phyloP scores from a whole-genome alignment of 1,140 invertebrate species.

The Pseudomyrmex flavicornis region DNA sequence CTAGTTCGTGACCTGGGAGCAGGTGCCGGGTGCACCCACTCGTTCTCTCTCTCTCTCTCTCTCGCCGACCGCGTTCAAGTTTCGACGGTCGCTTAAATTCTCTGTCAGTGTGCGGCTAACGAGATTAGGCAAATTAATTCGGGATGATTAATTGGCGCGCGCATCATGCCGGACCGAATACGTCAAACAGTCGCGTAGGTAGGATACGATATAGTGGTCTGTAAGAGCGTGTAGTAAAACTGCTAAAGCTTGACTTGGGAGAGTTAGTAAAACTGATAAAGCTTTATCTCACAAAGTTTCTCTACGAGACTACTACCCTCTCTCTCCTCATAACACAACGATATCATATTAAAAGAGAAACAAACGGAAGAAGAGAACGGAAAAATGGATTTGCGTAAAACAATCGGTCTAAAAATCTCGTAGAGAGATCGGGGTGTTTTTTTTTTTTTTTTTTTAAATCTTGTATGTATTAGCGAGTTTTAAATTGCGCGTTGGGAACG shows the following conservation, averaged over 20 bases:
- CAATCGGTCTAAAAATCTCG: no score
- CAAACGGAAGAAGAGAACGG: not conserved
- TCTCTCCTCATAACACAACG: no score
- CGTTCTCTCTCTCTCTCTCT: not conserved
- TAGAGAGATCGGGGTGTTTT: no score
- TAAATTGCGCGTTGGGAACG: not conserved
- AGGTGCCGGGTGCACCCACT: not conserved
- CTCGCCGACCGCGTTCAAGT: not conserved
- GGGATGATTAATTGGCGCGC: constrained; percentile 39
- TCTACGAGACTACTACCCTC: no score
- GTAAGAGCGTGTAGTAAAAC: not conserved
- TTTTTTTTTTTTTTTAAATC: no score
- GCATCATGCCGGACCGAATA: not conserved
- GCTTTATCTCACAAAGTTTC: no score
- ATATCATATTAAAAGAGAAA: not conserved
- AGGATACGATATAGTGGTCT: not conserved
- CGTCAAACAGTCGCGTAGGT: constrained; percentile 17
- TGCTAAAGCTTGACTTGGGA: not conserved
- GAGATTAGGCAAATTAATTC: constrained; percentile 54
- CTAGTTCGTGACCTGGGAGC: constrained; percentile 66
- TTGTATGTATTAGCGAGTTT: no score
- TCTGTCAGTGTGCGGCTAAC: constrained; percentile 55
- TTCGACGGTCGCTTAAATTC: constrained; percentile 58
- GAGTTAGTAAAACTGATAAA: no score
- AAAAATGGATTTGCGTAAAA: not conserved